Evolutionary conservation across 2,797 vertebrate genomes (phyloP), one percentile per base, ranked within the genome.

Genomic region (Urocyon cinereoargenteus): DNA sequence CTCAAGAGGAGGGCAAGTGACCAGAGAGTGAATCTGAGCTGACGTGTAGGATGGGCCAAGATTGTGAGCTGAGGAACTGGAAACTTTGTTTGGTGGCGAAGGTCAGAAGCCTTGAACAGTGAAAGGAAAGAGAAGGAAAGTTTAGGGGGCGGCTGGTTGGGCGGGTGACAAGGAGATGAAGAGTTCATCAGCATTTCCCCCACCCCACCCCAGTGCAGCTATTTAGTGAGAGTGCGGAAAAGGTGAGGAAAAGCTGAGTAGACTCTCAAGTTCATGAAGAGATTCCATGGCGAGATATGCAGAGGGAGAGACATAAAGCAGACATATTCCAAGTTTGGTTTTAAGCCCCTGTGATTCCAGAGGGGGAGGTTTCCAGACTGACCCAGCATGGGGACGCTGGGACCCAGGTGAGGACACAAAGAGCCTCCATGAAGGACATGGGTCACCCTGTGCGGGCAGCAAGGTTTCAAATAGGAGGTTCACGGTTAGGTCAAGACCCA

Each of bases 91-190:
- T 93, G 57, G 19, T 75, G 93, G 72, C 36, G 40, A 94, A 92
- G 57, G 61, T 91, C 62, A 49, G 62, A 51, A 89, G 14, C 51
- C 59, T 88, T 90, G 61, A 12, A 11, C 26, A 86, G 34, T 12
- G 13, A 57, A 93, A 93, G 77, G 88, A 82, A 90, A 53, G 53
- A 81, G 55, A 93, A 95, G 85, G 31, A 49, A 79, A 77, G 34
- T 57, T 34, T 55, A 31, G 45, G 4, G 28, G 22, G 8, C 21
- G 4, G 31, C 3, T 7, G 0, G 0, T 2, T 15, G 1, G 40
- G 40, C 40, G 21, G 16, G 12, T 10, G 34, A 51, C 11, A 68
- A 4, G 16, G 22, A 36, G 45, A 62, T 26, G 8, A 34, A 13
- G n/a, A 45, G 13, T 68, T 88, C 62, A 26, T 61, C 26, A 62